Evolutionary conservation across 2,888 invertebrate species (phyloP).

Genomic region (Epirrhoe tristata): DNA sequence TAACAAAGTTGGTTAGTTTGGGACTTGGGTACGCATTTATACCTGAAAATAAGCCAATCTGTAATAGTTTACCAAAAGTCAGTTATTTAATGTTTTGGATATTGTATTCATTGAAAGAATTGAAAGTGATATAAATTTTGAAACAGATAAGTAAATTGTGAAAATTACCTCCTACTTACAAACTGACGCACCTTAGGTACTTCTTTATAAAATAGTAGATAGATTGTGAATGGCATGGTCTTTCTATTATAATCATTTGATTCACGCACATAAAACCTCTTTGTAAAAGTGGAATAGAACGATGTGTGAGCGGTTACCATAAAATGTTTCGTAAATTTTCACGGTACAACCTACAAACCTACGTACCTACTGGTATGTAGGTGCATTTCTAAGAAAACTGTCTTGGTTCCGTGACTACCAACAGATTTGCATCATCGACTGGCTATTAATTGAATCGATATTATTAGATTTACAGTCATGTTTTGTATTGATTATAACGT

Average conservation of each 20-base stretch:
- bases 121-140: too few species aligned
- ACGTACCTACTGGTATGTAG: background rate
- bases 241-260: background rate
- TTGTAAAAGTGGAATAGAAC: conserved; percentile 14
- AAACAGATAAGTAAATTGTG: too few species aligned
- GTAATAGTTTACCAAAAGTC: background rate
- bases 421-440: conserved; percentile 11
- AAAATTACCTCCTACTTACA: too few species aligned
- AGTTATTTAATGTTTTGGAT: background rate
- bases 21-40: background rate
- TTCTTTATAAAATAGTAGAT: too few species aligned
- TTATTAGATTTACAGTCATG: conserved; percentile 21
- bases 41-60: background rate
- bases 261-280: conserved; percentile 11
- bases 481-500: conserved; percentile 16
- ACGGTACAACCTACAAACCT: conserved; percentile 3
- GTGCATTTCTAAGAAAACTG: conserved; percentile 11
- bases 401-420: background rate
- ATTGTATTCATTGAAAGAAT: background rate
- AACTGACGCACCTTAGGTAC: too few species aligned
- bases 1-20: conserved; percentile 7
- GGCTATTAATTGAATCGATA: conserved; percentile 17
- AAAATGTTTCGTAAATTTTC: conserved; percentile 11
- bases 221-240: too few species aligned
- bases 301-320: conserved; percentile 6